phyloP scores from a whole-genome alignment of 2,797 vertebrate genomes.

The Tapera naevia region DNA sequence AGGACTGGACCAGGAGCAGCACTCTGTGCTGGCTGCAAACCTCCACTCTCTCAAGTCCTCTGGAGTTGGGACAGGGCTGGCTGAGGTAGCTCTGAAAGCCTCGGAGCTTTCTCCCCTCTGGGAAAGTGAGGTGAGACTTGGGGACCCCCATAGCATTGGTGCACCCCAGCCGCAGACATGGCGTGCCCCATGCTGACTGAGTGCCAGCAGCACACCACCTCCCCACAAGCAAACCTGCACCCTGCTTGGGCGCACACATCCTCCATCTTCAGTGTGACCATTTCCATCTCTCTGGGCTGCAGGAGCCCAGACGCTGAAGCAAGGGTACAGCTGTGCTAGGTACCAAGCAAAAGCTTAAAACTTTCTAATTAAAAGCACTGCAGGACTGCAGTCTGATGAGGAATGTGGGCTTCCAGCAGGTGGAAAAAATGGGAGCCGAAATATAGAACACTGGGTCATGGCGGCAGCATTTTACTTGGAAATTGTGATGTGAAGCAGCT shows the following conservation, averaged over 20 bases:
- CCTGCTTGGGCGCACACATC: fast-evolving
- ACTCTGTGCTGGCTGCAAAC: background rate
- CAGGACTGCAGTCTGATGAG: background rate
- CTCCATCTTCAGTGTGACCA: background rate
- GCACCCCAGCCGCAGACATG: background rate
- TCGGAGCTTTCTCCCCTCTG: background rate
- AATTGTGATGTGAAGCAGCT: slow-evolving; percentile 47
- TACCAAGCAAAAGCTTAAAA: background rate
- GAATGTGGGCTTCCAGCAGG: background rate
- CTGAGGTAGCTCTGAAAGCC: background rate
- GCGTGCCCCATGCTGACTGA: background rate
- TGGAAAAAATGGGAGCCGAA: slow-evolving; percentile 29
- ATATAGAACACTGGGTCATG: slow-evolving; percentile 66
- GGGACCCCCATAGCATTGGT: fast-evolving
- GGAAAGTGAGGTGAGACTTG: background rate
- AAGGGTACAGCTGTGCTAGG: background rate
- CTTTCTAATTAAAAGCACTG: background rate
- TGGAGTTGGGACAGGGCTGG: background rate
- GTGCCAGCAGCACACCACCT: fast-evolving
- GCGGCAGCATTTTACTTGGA: slow-evolving; percentile 30
- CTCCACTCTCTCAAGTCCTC: fast-evolving
- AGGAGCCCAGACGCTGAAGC: background rate
- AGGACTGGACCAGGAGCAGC: background rate
- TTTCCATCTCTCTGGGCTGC: background rate
- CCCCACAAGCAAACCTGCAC: background rate